Evolutionary conservation across 2,797 vertebrate species (phyloP), one percentile per base, ranked within the genome.

Genomic region (Acipenser transmontanus): DNA sequence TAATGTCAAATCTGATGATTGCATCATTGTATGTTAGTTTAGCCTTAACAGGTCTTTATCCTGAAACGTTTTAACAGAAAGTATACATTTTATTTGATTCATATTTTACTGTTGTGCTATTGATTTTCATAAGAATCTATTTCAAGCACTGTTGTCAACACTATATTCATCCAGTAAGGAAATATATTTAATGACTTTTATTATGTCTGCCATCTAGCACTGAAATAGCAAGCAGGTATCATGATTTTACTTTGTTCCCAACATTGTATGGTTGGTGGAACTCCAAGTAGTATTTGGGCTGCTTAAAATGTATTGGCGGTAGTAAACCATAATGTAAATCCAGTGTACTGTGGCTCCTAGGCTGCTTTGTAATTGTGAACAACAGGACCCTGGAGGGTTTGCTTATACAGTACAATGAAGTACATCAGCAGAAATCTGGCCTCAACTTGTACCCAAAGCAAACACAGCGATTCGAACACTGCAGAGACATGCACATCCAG

Each of bases 1-100:
- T 81, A 73, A 87, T 78, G 80, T 82, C 78, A 83, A 77, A 81
- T 66, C 49, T 83, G 94, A 92, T 81, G 91, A 95, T 93, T 87
- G 71, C 73, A 73, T 76, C 50, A 74, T 80, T 83, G 81, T 76
- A 79, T 83, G 84, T 86, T 70, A 70, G 72, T 78, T 74, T 85
- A 77, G 47, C 20, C 7, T 48, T 64, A 57, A 64, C 67, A 59
- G 62, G 48, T 67, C 56, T 34, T 34, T 4, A 34, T 34, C 4
- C 34, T 34, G 34, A 34, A 34, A 34, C 34, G 34, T 34, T 34
- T 34, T 34, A 34, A 34, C 4, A 34, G 17, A 17, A 34, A 34
- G 34, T 34, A 34, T 34, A 34, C 34, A 34, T 34, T 34, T 34
- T 34, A 34, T 4, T 34, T 3, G 34, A 4, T 34, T 34, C 34